Base-by-base conservation (phyloP, 2,888 invertebrate species). In the Eilema caniola region DNA sequence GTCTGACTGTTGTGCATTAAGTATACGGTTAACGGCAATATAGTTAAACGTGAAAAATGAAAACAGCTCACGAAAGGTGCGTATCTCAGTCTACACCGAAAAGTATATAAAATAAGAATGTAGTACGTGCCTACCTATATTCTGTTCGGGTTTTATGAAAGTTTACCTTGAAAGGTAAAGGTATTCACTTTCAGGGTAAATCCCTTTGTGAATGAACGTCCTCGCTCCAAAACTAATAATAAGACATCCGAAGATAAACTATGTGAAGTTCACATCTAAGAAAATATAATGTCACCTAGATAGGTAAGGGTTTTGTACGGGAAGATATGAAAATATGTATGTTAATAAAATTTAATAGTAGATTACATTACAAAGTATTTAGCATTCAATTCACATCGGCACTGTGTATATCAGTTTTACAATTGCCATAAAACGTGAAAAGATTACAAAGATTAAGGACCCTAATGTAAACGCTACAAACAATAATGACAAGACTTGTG, bases 391-490 rank as follows among this genome's bases (percentile, higher is more conserved):
- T 62, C 73, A 80, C 75, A 71, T 69, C 71, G 59, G 59, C 67
- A 64, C 71, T 67, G 74, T 57, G 64, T 71, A 69, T 69, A 69
- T 70, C 47, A 80, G 80, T 79, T 81, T 73, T 67, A 80, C 66
- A 70, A 69, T 77, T 76, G 80, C 68, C 62, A 47, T 63, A 61
- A 77, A 77, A 80, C 78, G 80, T 80, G 75, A 72, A 77, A 75
- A 77, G 67, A 77, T 80, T 82, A 80, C 69, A 73, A 80, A 74
- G 68, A 71, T 67, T 62, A 28, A 70, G 75, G 23, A 23, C 66
- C 67, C 60, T 69, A 71, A 74, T 71, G 71, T 71, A 70, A 73
- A 73, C 66, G 57, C 47, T 65, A 56, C 65, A 68, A 72, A 73
- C 67, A 61, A 60, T 71, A 67, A 74, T 56, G 64, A 73, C 59